These are phyloP conservation scores for Tachina fera DNA, from an alignment of 2,888 invertebrate species.

Conservation along the genomic window DNA sequence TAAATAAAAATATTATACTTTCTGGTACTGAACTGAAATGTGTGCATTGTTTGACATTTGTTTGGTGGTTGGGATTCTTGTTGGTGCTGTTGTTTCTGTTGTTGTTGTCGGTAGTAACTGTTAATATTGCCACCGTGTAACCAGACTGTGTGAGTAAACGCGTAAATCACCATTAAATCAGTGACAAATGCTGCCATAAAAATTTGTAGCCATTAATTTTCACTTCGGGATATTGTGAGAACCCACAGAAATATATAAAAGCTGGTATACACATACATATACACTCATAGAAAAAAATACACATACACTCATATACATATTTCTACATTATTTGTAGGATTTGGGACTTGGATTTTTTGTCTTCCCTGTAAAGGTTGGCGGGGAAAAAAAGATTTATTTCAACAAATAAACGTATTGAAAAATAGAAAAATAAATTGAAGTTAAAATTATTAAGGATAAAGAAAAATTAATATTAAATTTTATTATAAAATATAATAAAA, in stretches of 20 bases:
- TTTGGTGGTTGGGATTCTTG: not conserved
- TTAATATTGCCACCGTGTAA: not conserved
- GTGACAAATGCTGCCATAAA: constrained; percentile 73
- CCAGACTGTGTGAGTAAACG: constrained; percentile 45
- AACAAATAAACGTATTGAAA: too few relatives aligned
- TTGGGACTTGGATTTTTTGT: not conserved
- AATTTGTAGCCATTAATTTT: constrained; percentile 73
- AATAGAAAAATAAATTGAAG: not conserved
- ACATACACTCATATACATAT: not conserved
- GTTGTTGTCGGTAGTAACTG: not conserved
- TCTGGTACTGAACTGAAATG: not conserved
- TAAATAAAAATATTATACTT: not conserved
- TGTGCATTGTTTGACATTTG: constrained; percentile 47
- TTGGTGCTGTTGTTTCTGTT: not conserved
- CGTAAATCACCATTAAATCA: constrained; percentile 71
- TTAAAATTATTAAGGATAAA: too few relatives aligned
- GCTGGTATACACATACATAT: not conserved
- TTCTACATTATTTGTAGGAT: too few relatives aligned
- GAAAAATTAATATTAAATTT: too few relatives aligned
- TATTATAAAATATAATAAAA: too few relatives aligned
- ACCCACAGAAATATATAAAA: constrained; percentile 52
- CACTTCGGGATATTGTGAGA: constrained; percentile 67
- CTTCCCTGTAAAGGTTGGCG: not conserved
- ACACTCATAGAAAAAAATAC: not conserved
- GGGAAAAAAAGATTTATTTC: too few relatives aligned